Evolutionary conservation across 2,888 invertebrate genomes (phyloP).

Genomic region (Troglohyphantes excavatus): DNA sequence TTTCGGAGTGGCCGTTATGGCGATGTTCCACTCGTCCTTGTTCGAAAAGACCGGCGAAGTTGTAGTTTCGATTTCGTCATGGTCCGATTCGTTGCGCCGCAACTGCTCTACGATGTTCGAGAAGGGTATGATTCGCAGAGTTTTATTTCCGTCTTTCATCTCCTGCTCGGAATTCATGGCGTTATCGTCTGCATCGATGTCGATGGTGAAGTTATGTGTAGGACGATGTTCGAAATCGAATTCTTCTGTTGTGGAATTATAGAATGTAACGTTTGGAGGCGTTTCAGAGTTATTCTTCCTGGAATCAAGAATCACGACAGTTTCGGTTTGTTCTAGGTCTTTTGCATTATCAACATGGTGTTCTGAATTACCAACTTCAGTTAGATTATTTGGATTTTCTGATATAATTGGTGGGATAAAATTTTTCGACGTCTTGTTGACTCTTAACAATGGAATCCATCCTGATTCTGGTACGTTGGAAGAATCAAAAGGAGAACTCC

Average conservation of each 20-base stretch:
- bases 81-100: not conserved
- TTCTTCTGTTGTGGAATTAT: not conserved
- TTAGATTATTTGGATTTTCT: not conserved
- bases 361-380: not conserved
- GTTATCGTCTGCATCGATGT: not conserved
- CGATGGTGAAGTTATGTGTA: not conserved
- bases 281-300: not conserved
- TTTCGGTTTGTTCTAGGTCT: slow-evolving; percentile 1
- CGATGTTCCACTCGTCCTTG: slow-evolving; percentile 36
- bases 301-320: not conserved
- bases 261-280: not conserved
- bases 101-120: slow-evolving; percentile 60
- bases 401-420: not conserved
- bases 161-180: not conserved
- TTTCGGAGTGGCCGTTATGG: slow-evolving; percentile 43
- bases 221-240: not conserved
- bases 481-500: slow-evolving; percentile 61
- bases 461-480: slow-evolving; percentile 60
- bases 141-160: slow-evolving; percentile 49
- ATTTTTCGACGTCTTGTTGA: slow-evolving; percentile 10
- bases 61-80: not conserved
- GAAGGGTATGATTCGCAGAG: slow-evolving; percentile 60
- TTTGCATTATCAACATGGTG: not conserved
- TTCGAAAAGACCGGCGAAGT: not conserved
- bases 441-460: slow-evolving; percentile 66